Evolutionary conservation across 2,888 invertebrate genomes (phyloP).

Genomic region (Agrilus biguttatus): DNA sequence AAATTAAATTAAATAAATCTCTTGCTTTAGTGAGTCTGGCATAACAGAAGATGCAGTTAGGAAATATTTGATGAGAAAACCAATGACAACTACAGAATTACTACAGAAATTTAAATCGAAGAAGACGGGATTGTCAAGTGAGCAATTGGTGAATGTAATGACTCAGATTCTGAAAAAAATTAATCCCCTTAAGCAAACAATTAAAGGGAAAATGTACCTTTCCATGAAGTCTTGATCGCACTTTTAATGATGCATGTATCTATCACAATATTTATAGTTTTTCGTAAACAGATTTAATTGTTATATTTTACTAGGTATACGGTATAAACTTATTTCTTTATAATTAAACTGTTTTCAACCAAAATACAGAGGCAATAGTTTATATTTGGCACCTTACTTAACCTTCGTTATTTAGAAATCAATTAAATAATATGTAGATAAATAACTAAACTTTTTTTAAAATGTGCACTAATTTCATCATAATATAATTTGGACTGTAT

Average conservation of each 20-base stretch:
- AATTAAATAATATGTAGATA: too few relatives aligned
- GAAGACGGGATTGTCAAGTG: slow-evolving; percentile 78
- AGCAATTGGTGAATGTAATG: slow-evolving; percentile 85
- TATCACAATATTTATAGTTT: neutral
- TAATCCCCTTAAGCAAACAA: slow-evolving; percentile 81
- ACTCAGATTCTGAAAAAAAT: slow-evolving; percentile 89
- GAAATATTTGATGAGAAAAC: slow-evolving; percentile 87
- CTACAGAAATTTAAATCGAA: slow-evolving; percentile 91
- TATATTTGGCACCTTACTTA: too few relatives aligned
- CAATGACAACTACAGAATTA: slow-evolving; percentile 94
- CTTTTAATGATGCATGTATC: neutral
- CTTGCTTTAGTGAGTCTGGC: slow-evolving; percentile 58
- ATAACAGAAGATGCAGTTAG: slow-evolving; percentile 91
- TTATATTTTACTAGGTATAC: neutral
- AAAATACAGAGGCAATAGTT: too few relatives aligned
- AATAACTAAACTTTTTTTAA: too few relatives aligned
- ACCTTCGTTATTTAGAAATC: too few relatives aligned
- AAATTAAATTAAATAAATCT: neutral
- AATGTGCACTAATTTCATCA: too few relatives aligned
- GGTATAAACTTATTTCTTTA: neutral
- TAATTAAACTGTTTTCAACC: too few relatives aligned
- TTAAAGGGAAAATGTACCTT: slow-evolving; percentile 89
- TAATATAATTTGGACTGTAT: too few relatives aligned
- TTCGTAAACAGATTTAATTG: neutral
- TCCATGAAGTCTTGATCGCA: slow-evolving; percentile 53